Evolutionary conservation across 2,888 invertebrate species (phyloP).

Genomic region (Megalurothrips usitatus): DNA sequence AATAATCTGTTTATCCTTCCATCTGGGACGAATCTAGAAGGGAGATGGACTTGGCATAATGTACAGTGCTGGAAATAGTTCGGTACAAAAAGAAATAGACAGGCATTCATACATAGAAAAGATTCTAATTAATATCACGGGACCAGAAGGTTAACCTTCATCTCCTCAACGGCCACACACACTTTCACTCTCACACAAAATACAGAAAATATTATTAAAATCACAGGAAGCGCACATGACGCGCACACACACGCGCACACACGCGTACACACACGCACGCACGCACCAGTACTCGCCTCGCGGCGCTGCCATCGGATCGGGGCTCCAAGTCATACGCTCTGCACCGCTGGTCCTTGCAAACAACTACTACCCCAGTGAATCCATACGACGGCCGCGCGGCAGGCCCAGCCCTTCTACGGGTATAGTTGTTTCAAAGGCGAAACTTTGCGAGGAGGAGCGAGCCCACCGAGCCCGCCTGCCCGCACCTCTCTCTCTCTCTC

Average conservation of each 20-base stretch:
- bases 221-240: neutral
- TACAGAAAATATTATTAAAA: neutral
- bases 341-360: neutral
- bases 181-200: neutral
- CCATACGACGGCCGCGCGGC: neutral
- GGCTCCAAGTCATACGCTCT: too few relatives aligned
- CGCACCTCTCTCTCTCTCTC: too few relatives aligned
- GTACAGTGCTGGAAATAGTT: too few relatives aligned
- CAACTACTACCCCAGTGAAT: neutral
- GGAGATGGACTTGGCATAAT: too few relatives aligned
- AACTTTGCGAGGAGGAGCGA: neutral
- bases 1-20: neutral
- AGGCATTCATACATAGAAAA: too few relatives aligned
- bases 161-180: neutral
- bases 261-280: neutral
- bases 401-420: neutral
- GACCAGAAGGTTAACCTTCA: neutral
- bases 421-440: slow-evolving; percentile 23
- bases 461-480: too few relatives aligned
- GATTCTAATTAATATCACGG: slow-evolving; percentile 15
- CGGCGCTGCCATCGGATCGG: neutral
- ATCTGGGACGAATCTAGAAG: too few relatives aligned
- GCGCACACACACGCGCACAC: neutral
- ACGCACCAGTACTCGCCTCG: neutral
- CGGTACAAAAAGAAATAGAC: too few relatives aligned